A percentile compares a stretch with the other conserved stretches of the same genome.
Evolutionary conservation across 2,113 vertebrate genomes (phyloP).

Genomic region (Pseudonaja textilis): DNA sequence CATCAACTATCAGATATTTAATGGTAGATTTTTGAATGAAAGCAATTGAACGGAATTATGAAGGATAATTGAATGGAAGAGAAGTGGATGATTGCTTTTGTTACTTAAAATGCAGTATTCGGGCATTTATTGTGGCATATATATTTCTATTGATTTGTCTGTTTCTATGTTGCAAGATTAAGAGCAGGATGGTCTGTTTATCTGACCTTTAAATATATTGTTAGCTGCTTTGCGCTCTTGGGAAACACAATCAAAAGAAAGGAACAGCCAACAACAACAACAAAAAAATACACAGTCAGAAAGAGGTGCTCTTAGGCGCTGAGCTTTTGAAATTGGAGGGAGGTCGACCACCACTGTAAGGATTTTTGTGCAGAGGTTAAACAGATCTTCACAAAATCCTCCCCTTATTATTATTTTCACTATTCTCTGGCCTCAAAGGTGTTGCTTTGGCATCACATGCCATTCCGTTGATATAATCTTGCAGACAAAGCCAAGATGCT

Average conservation of each 20-base stretch:
- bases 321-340: neutral
- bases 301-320: constrained; percentile 34
- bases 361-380: neutral
- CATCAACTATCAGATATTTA: neutral
- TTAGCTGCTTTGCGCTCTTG: constrained; percentile 40
- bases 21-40: neutral
- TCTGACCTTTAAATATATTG: neutral
- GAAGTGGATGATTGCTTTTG: neutral
- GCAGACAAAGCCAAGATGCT: constrained; percentile 30
- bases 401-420: neutral
- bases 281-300: constrained; percentile 4
- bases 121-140: neutral
- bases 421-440: neutral
- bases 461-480: neutral
- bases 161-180: neutral
- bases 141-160: neutral
- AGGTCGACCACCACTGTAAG: neutral
- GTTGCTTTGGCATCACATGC: neutral
- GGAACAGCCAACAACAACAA: neutral
- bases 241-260: constrained; percentile 37
- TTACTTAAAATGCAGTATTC: neutral
- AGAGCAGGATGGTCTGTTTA: neutral
- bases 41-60: neutral
- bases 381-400: neutral
- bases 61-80: neutral